These are phyloP conservation scores for Clunio marinus DNA, from an alignment of 2,888 invertebrate species.

Conservation along the genomic window DNA sequence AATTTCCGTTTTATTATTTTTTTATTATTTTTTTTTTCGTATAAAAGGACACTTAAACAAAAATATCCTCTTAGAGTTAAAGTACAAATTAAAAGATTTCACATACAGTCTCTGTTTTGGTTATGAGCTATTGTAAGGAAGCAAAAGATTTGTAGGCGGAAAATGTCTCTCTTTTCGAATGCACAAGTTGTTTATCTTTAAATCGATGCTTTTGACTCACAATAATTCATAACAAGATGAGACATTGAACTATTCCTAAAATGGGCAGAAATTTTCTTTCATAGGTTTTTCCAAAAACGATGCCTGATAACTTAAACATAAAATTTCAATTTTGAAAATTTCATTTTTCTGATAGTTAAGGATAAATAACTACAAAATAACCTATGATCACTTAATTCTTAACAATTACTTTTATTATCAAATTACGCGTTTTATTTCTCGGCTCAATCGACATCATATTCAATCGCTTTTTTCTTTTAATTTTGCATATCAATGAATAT, in stretches of 20 bases:
- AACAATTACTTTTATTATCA: slow-evolving; percentile 23
- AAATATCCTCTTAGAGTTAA: slow-evolving; percentile 38
- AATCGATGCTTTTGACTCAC: background rate
- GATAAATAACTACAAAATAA: slow-evolving; percentile 34
- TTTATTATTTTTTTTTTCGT: slow-evolving; percentile 30
- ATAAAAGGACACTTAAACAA: slow-evolving; percentile 38
- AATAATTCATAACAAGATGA: background rate
- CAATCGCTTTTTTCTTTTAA: background rate
- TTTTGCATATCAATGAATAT: too few relatives aligned
- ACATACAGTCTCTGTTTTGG: slow-evolving; percentile 4
- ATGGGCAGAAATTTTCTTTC: background rate
- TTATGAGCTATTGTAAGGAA: slow-evolving; percentile 16
- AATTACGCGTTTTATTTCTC: slow-evolving; percentile 13
- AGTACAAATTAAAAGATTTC: slow-evolving; percentile 29
- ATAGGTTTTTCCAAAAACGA: too few relatives aligned
- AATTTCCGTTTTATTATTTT: slow-evolving; percentile 28
- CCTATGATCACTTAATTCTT: slow-evolving; percentile 35
- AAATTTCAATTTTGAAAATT: background rate
- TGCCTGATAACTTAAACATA: background rate
- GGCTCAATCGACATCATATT: background rate
- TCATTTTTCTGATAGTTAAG: background rate
- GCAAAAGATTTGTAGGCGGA: background rate
- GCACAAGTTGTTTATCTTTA: slow-evolving; percentile 32
- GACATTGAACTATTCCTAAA: slow-evolving; percentile 2
- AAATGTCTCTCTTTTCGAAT: slow-evolving; percentile 28